Base-by-base conservation (phyloP, 2,888 invertebrate genomes). In the Drosophila antonietae region DNA sequence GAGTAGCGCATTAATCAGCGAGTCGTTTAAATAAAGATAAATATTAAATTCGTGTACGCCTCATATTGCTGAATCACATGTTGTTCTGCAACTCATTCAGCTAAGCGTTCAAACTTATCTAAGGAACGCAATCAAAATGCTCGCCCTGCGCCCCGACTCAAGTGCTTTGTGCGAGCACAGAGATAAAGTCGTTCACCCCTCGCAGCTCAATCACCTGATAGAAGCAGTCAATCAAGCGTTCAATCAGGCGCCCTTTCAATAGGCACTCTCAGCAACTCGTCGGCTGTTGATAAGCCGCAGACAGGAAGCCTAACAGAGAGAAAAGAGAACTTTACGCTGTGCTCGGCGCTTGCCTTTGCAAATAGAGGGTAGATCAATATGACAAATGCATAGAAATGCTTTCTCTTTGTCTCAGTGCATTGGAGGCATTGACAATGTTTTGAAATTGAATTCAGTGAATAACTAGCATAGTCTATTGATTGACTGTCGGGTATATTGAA, bases 181-280 rank as follows among this genome's bases (percentile, higher is more conserved):
- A 23, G 41, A 6, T 51, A 18, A 23, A 9, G 39, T 37, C 23
- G 33, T 41, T 37, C 57, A 9, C 23, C 43, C 3, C 20, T 12
- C 7, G 23, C 20, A 2, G 7, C 44, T 43, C 47, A 47, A 31
- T 39, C 46, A 47, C 49, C 49, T 68, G 66, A 67, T 56, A 64
- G 62, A 59, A 58, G 55, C 75, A 62, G 64, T 70, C 78, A 68
- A 68, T 72, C 67, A 63, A 64, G 70, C 73, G 68, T 59, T 75
- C 60, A 76, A 55, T 75, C 70, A 55, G 62, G 39, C 39, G 44
- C 35, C 62, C 60, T 59, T 56, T 68, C 75, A 82, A 61, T 76
- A 59, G 61, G 49, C 61, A 23, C 49, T 69, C 66, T 69, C 61
- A 52, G 58, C 67, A 55, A 56, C 66, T 47, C 56, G 64, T 55